These are phyloP conservation scores for Ascaphus truei DNA, from an alignment of 2,113 vertebrate genomes.

Conservation along the genomic window DNA sequence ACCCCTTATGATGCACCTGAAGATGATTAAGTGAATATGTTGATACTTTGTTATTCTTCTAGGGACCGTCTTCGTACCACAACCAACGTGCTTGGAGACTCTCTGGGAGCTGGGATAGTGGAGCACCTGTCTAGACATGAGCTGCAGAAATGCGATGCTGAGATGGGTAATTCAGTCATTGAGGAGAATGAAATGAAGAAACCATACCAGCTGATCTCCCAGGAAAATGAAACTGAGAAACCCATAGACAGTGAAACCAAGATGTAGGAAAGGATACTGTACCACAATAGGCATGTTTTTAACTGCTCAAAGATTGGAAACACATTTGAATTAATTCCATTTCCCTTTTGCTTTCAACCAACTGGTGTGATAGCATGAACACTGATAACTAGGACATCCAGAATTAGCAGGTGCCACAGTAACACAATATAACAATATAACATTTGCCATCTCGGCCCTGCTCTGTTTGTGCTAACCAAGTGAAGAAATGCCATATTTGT, in stretches of 20 bases:
- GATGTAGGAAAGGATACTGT: constrained; percentile 84
- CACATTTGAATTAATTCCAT: constrained; percentile 37
- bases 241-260: constrained; percentile 80
- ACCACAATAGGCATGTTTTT: not conserved
- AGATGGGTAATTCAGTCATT: constrained; percentile 83
- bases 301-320: constrained; percentile 37
- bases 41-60: too few relatives aligned
- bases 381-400: constrained; percentile 41
- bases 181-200: constrained; percentile 90
- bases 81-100: constrained; percentile 93
- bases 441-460: constrained; percentile 42
- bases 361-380: constrained; percentile 37
- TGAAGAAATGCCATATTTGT: not conserved
- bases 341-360: constrained; percentile 29
- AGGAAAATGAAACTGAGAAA: constrained; percentile 79
- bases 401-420: constrained; percentile 41
- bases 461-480: constrained; percentile 40
- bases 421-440: constrained; percentile 34
- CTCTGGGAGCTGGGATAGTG: constrained; percentile 89
- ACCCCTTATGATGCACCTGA: too few relatives aligned
- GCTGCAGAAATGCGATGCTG: constrained; percentile 71
- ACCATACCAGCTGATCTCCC: constrained; percentile 80
- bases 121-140: constrained; percentile 90
- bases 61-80: constrained; percentile 92
- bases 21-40: too few relatives aligned